A percentile compares a stretch with the other conserved stretches of the same genome.
Evolutionary conservation across 2,797 vertebrate species (phyloP).

Genomic region (Otus scops): DNA sequence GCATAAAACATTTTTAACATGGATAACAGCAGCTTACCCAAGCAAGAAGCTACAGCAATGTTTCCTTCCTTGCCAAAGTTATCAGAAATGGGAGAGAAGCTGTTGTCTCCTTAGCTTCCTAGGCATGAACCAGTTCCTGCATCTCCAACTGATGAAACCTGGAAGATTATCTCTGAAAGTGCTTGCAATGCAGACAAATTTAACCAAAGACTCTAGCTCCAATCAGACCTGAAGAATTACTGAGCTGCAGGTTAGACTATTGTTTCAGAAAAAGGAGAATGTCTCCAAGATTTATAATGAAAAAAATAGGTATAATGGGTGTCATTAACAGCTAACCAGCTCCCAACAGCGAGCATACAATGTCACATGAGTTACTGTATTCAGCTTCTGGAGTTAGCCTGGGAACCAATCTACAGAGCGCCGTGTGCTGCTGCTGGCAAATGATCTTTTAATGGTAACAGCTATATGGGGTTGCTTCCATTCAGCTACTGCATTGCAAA

Average conservation of each 20-base stretch:
- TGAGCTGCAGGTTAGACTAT: conserved; percentile 67
- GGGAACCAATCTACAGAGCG: conserved; percentile 24
- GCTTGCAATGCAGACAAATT: not conserved
- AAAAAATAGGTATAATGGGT: not conserved
- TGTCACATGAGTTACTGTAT: not conserved
- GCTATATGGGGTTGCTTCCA: conserved; percentile 1
- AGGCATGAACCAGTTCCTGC: not conserved
- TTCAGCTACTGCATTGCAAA: conserved; percentile 6
- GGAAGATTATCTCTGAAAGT: conserved; percentile 46
- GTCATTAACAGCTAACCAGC: conserved; percentile 17
- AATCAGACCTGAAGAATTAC: conserved; percentile 59
- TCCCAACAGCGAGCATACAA: not conserved
- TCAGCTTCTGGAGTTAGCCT: conserved; percentile 10
- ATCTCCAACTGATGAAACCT: not conserved
- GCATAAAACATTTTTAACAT: not conserved
- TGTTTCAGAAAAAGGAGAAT: not conserved
- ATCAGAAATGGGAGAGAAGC: not conserved
- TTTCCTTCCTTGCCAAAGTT: not conserved
- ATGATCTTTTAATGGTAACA: conserved; percentile 59
- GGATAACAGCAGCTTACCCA: not conserved
- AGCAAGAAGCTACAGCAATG: not conserved
- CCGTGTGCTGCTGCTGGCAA: conserved; percentile 30
- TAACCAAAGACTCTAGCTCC: not conserved
- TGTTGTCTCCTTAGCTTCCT: not conserved
- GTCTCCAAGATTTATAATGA: not conserved